Base-by-base conservation (phyloP, 2,888 invertebrate species). In the Xestia xanthographa region DNA sequence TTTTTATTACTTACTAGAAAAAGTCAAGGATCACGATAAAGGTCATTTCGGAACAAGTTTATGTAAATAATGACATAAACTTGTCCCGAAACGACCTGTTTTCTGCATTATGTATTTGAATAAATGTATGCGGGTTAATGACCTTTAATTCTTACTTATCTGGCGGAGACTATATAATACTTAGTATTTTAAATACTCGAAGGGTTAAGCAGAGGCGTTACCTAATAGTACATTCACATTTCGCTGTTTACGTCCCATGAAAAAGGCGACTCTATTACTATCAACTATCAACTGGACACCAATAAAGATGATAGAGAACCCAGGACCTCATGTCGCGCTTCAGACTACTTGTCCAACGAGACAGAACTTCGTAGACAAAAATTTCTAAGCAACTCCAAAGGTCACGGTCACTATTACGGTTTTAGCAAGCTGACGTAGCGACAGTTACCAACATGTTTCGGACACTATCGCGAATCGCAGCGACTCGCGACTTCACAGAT, bases 401-500 rank as follows among this genome's bases (percentile, higher is more conserved):
- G 29, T 43, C 43, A 72, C 20, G 20, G 29, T 34, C 43, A 2
- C 22, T 22, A 8, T 22, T 11, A 43, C 17, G 2, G 5, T 12
- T 14, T 1, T 17, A 38, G 8, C 20, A 26, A 9, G 22, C 26
- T 74, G 58, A 58, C 58, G 26, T 26, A 22, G 38, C 38, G 8
- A 45, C 22, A 26, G 45, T 22, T 1, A 38, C 5, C 14, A 43
- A 45, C 20, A 26, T 26, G 34, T 45, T 22, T 48, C 17, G n/a
- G 4, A 26, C 5, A 45, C 34, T 45, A 72, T 58, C 74, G 9
- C 34, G 5, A 72, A 43, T 43, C 53, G n/a, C 20, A 14, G 72
- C n/a, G 72, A 29, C 17, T 22, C n/a, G 43, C 12, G 43, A n/a
- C n/a, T 22, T 20, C 56, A 34, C 34, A 73, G 72, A 73, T 58